phyloP scores from a whole-genome alignment of 2,888 invertebrate genomes.

The Orthosia gothica region DNA sequence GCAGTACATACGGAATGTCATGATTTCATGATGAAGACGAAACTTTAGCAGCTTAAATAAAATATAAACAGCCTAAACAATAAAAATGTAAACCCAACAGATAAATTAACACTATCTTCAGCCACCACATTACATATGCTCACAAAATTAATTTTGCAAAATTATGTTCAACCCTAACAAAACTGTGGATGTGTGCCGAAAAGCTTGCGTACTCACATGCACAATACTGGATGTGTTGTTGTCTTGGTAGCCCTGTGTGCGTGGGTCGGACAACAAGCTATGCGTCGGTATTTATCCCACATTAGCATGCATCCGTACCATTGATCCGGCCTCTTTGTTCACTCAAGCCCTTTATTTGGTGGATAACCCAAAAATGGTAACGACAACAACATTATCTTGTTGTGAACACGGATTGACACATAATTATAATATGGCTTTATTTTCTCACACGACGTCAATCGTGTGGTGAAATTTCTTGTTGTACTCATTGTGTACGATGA shows the following conservation, averaged over 20 bases:
- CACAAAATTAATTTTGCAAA: constrained; percentile 59
- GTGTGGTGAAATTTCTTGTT: constrained; percentile 47
- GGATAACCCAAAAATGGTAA: constrained; percentile 72
- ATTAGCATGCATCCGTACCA: constrained; percentile 88
- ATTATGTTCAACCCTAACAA: constrained; percentile 70
- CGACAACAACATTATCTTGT: constrained; percentile 69
- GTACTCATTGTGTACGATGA: constrained; percentile 37
- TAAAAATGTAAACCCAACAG: constrained; percentile 31
- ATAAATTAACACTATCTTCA: constrained; percentile 56
- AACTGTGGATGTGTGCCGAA: constrained; percentile 59
- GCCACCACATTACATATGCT: constrained; percentile 39
- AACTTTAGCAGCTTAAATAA: not conserved
- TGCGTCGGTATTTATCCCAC: constrained; percentile 87
- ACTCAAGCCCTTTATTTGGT: constrained; percentile 77
- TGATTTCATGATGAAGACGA: not conserved
- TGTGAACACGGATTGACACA: constrained; percentile 55
- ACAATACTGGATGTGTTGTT: constrained; percentile 46
- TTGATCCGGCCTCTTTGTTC: constrained; percentile 87
- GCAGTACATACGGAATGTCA: not conserved
- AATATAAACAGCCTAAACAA: not conserved
- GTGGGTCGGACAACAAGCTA: constrained; percentile 76
- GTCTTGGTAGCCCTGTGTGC: constrained; percentile 66
- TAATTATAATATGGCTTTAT: constrained; percentile 57
- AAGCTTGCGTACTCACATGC: constrained; percentile 36
- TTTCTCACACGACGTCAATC: constrained; percentile 47